phyloP scores from a whole-genome alignment of 2,888 invertebrate species.

The Acanthacorydalis orientalis region DNA sequence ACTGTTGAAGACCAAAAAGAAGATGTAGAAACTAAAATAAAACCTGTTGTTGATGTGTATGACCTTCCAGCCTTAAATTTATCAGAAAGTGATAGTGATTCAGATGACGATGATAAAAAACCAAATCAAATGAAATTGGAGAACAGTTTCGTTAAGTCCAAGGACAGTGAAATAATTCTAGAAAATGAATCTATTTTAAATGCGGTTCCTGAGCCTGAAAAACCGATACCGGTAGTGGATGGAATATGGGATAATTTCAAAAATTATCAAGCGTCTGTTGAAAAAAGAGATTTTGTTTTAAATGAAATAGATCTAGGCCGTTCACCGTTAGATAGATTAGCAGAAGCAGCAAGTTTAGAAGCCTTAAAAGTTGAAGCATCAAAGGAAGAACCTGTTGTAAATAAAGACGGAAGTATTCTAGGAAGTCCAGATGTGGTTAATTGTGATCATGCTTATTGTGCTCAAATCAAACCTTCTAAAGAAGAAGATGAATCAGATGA shows the following conservation, averaged over 20 bases:
- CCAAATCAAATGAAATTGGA: conserved; percentile 11
- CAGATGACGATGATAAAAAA: conserved; percentile 30
- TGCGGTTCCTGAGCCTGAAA: conserved; percentile 24
- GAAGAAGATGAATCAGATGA: too few species aligned
- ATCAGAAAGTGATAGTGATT: conserved; percentile 69
- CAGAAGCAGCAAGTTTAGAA: conserved; percentile 1
- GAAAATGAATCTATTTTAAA: conserved; percentile 18
- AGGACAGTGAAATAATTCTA: conserved; percentile 13
- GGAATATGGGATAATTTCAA: conserved; percentile 66
- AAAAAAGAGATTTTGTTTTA: conserved; percentile 26
- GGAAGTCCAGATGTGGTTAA: conserved; percentile 8
- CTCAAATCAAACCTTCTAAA: too few species aligned
- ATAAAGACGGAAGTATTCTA: conserved; percentile 6
- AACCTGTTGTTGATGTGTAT: conserved; percentile 40
- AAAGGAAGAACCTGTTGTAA: conserved; percentile 26
- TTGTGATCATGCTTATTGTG: background rate
- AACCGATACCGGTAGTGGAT: conserved; percentile 44
- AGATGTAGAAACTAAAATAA: conserved; percentile 16
- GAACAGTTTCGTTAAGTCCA: conserved; percentile 13
- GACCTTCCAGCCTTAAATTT: conserved; percentile 68
- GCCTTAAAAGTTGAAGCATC: conserved; percentile 11
- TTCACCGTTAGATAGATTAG: background rate
- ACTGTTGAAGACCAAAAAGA: conserved; percentile 21
- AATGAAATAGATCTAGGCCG: background rate
- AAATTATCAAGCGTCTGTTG: conserved; percentile 53